Evolutionary conservation across 2,888 invertebrate species (phyloP).

Genomic region (Xiphydria camelus): DNA sequence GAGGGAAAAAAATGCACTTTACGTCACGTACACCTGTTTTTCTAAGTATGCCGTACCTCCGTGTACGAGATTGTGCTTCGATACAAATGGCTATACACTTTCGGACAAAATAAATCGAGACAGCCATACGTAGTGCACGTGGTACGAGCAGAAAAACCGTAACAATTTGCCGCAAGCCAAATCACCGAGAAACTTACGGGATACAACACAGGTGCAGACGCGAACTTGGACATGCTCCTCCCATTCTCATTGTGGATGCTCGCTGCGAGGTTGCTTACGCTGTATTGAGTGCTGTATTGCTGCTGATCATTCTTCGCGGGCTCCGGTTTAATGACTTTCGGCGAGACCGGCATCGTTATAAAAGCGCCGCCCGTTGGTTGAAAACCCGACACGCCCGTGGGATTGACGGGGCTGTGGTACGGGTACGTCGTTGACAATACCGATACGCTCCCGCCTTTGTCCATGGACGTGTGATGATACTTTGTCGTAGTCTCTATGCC

Average conservation of each 20-base stretch:
- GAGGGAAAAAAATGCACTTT: no score
- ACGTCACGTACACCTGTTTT: no score
- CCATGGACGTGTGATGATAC: constrained; percentile 58
- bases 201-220: constrained; percentile 50
- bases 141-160: no score
- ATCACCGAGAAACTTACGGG: constrained; percentile 38
- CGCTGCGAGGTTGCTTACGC: constrained; percentile 46
- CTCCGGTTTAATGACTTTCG: constrained; percentile 58
- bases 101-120: no score
- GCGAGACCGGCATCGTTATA: constrained; percentile 77
- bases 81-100: no score
- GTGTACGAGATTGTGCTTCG: no score
- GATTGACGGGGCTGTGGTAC: constrained; percentile 75
- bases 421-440: constrained; percentile 61
- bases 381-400: constrained; percentile 83
- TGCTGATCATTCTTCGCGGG: constrained; percentile 46
- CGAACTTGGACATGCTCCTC: constrained; percentile 47
- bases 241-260: constrained; percentile 50
- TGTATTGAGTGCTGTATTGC: constrained; percentile 50
- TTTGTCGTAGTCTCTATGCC: constrained; percentile 60
- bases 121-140: no score
- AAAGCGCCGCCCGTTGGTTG: constrained; percentile 94
- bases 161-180: no score
- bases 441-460: constrained; percentile 53
- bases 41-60: no score